These are phyloP conservation scores for Bimastos eiseni DNA, from an alignment of 2,888 invertebrate genomes.

Conservation along the genomic window DNA sequence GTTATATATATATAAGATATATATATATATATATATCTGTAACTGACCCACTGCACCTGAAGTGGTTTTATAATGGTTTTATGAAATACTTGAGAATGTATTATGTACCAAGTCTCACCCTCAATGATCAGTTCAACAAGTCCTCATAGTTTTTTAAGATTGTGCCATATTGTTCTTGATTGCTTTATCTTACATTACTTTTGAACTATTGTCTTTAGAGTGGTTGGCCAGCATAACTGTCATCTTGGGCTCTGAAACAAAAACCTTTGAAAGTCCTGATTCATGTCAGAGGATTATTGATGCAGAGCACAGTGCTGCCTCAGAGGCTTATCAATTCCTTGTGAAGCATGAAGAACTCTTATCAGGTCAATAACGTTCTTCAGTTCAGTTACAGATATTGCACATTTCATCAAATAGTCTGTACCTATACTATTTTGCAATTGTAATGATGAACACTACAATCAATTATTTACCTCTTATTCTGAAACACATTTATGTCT, in stretches of 20 bases:
- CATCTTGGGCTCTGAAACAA: slow-evolving; percentile 8
- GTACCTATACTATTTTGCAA: background rate
- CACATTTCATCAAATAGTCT: background rate
- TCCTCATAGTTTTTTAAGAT: background rate
- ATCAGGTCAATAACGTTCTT: background rate
- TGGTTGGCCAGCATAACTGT: background rate
- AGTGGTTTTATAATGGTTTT: background rate
- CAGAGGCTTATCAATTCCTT: slow-evolving; percentile 16
- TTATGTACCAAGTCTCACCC: no score
- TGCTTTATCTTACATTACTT: background rate
- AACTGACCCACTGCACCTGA: no score
- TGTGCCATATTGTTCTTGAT: background rate
- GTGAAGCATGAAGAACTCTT: background rate
- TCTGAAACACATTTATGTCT: no score
- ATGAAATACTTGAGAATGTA: background rate
- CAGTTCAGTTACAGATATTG: background rate
- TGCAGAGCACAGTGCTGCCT: slow-evolving; percentile 10
- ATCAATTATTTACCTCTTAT: no score
- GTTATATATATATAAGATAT: no score
- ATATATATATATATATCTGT: no score
- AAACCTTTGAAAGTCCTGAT: slow-evolving; percentile 1
- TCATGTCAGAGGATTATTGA: background rate
- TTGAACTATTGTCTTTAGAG: background rate
- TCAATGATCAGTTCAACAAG: background rate
- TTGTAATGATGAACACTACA: no score